Evolutionary conservation across 2,888 invertebrate species (phyloP), one percentile per base, ranked within the genome.

Genomic region (Tanytarsus gracilentus): DNA sequence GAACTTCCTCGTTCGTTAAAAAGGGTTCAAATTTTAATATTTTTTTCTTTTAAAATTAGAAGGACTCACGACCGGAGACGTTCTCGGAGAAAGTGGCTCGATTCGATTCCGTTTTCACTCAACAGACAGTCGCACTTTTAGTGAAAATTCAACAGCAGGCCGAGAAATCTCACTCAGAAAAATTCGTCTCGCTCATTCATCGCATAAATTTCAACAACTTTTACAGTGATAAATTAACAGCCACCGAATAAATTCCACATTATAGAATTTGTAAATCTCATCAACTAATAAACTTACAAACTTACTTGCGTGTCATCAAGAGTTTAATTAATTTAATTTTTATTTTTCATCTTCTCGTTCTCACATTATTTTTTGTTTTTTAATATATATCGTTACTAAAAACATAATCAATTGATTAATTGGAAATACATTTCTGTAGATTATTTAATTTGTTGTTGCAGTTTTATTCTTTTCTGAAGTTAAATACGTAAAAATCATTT

Each of bases 111-210:
- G 70, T 72, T 62, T 74, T 74, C 59, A 72, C 73, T 5, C 70
- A 70, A 1, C 61, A 71, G 39, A 64, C 74, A 3, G 70, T 74
- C 64, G 69, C 70, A 29, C 68, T 74, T 48, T 65, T 74, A 0
- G 71, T 71, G 48, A 69, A 72, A 66, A 71, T 74, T 21, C 72
- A 69, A 52, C 70, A 71, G 62, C 67, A 72, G 39, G 70, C 71
- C 16, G 69, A 70, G 11, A 69, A 70, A 39, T 71, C 72, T 67
- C 70, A 72, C 16, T 67, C 72, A 14, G 73, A 73, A 66, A 69
- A 71, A 30, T 74, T 71, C 58, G 69, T 73, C 62, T 74, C 73
- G 66, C 69, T 74, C 44, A 72, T 74, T 30, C 72, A 73, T 65
- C 68, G 65, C 33, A 55, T 55, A 5, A 55, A 55, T 18, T 55